These are phyloP conservation scores for Sinocyclocheilus rhinocerous DNA, from an alignment of 2,113 vertebrate species.

Conservation along the genomic window DNA sequence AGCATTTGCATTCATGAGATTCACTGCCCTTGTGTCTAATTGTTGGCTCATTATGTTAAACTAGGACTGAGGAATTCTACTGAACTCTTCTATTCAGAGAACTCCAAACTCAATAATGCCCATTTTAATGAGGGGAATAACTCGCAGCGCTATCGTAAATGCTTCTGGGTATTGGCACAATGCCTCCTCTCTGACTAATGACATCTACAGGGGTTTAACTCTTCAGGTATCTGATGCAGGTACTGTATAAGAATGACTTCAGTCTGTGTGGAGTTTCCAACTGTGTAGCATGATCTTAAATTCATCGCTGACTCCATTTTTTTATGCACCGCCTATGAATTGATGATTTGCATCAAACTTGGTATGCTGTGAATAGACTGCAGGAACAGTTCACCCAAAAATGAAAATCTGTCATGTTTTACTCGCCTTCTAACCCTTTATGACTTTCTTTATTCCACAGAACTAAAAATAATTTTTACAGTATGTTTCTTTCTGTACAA, in stretches of 20 bases:
- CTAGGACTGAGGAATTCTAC: constrained; percentile 47
- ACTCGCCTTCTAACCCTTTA: not conserved
- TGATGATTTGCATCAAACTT: not conserved
- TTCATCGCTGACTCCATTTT: not conserved
- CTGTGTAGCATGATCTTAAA: not conserved
- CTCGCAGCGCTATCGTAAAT: constrained; percentile 37
- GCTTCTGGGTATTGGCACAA: constrained; percentile 40
- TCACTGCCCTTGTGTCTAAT: constrained; percentile 50
- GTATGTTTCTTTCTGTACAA: not conserved
- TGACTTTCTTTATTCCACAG: not conserved
- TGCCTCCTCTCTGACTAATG: constrained; percentile 48
- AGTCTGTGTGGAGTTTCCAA: not conserved
- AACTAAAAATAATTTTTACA: not conserved
- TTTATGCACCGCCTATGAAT: not conserved
- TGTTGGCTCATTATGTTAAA: constrained; percentile 51
- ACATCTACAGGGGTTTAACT: constrained; percentile 50
- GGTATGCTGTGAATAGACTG: not conserved
- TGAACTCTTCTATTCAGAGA: constrained; percentile 41
- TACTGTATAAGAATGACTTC: not conserved
- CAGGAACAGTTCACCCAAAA: not conserved
- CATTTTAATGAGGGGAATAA: constrained; percentile 53
- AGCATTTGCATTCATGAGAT: constrained; percentile 56
- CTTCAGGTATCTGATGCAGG: constrained; percentile 24
- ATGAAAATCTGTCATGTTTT: not conserved
- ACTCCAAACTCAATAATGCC: constrained; percentile 43